phyloP scores from a whole-genome alignment of 1,140 invertebrate species.

The Telenomus remus region DNA sequence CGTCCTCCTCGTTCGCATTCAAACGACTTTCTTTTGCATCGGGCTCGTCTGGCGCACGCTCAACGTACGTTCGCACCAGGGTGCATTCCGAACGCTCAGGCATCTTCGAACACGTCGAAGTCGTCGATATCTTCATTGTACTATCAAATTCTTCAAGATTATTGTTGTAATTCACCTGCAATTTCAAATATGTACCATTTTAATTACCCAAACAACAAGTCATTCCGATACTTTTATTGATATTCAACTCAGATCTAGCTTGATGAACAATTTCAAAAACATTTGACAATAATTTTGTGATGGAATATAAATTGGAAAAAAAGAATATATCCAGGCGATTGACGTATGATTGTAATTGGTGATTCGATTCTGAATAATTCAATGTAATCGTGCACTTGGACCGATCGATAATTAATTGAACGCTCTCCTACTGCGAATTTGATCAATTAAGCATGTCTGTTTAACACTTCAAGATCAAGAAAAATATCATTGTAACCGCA shows the following conservation, averaged over 20 bases:
- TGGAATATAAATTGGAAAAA: not conserved
- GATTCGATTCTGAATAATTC: slow-evolving; percentile 13
- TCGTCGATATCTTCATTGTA: slow-evolving; percentile 72
- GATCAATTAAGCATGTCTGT: slow-evolving; percentile 7
- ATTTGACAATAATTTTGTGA: no score
- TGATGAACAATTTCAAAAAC: no score
- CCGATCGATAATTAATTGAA: slow-evolving; percentile 17
- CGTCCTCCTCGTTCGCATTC: slow-evolving; percentile 41
- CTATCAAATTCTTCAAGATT: slow-evolving; percentile 62
- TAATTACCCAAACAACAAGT: not conserved
- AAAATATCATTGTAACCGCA: slow-evolving; percentile 1
- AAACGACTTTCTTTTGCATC: slow-evolving; percentile 39
- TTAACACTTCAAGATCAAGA: not conserved
- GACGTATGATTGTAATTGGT: not conserved
- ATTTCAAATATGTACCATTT: slow-evolving; percentile 1
- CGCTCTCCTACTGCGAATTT: not conserved
- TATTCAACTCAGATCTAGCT: no score
- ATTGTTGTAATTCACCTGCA: slow-evolving; percentile 67
- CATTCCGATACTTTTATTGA: no score
- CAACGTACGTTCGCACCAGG: slow-evolving; percentile 59
- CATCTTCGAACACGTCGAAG: slow-evolving; percentile 64
- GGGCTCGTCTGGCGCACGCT: slow-evolving; percentile 33
- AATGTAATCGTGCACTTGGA: slow-evolving; percentile 6
- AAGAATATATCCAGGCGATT: not conserved
- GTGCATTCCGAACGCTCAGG: slow-evolving; percentile 64